Evolutionary conservation across 2,888 invertebrate species (phyloP).

Genomic region (Amblyjoppa fuscipennis): DNA sequence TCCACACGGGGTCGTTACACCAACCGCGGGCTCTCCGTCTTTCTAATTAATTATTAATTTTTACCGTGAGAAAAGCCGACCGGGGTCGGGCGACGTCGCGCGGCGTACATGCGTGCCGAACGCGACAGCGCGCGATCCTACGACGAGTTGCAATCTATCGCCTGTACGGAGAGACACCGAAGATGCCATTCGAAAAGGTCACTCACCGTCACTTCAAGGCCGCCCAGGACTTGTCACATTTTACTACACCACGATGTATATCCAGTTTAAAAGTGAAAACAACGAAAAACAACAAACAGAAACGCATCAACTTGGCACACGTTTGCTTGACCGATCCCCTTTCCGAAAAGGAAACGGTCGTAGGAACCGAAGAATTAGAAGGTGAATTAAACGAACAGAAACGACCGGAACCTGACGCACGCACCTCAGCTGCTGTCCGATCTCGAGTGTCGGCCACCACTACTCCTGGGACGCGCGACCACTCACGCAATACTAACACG

Average conservation of each 20-base stretch:
- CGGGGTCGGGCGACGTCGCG: constrained; percentile 54
- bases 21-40: constrained; percentile 57
- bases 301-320: background rate
- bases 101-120: constrained; percentile 43
- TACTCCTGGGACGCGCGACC: constrained; percentile 37
- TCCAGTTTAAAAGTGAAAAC: constrained; percentile 38
- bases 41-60: constrained; percentile 75
- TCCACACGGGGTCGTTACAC: constrained; percentile 65
- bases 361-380: background rate
- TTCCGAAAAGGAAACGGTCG: background rate
- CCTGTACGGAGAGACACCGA: constrained; percentile 20
- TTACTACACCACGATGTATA: constrained; percentile 28
- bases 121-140: background rate
- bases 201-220: constrained; percentile 82
- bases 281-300: background rate
- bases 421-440: constrained; percentile 44
- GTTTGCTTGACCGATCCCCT: background rate
- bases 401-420: constrained; percentile 18
- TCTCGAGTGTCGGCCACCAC: constrained; percentile 61
- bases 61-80: constrained; percentile 79
- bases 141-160: background rate
- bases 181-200: constrained; percentile 78
- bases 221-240: constrained; percentile 65
- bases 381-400: constrained; percentile 19
- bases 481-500: constrained; percentile 64